Evolutionary conservation across 2,797 vertebrate species (phyloP).

Genomic region (Vipera ursinii): DNA sequence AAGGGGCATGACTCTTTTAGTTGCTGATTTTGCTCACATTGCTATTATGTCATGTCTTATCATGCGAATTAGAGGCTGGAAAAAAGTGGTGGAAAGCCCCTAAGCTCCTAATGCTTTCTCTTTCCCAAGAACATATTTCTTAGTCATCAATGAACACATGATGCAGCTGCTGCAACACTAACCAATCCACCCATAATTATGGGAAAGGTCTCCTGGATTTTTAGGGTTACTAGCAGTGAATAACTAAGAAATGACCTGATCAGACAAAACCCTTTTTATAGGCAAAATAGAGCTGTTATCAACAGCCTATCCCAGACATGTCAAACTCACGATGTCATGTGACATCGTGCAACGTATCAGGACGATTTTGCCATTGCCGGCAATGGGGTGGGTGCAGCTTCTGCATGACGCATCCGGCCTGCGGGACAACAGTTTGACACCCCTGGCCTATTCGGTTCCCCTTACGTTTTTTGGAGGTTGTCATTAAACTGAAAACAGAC

Average conservation of each 20-base stretch:
- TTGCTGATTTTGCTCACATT: neutral
- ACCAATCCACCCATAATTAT: neutral
- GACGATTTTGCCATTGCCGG: too few species aligned
- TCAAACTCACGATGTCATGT: too few species aligned
- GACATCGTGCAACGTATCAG: too few species aligned
- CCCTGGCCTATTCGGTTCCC: neutral
- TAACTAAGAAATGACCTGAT: neutral
- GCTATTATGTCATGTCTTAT: neutral
- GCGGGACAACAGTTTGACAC: too few species aligned
- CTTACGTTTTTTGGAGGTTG: neutral
- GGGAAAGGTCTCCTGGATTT: neutral
- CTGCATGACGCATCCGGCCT: too few species aligned
- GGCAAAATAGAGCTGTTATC: neutral
- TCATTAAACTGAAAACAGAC: neutral
- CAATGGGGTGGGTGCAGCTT: too few species aligned
- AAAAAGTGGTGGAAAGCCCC: slow-evolving; percentile 29
- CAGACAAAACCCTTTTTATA: neutral
- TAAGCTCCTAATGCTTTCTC: slow-evolving; percentile 34
- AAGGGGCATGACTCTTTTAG: slow-evolving; percentile 8
- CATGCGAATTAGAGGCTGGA: neutral
- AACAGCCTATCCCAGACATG: neutral
- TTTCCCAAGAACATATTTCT: slow-evolving; percentile 39
- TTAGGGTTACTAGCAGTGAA: neutral
- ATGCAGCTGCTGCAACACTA: slow-evolving; percentile 29
- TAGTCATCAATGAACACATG: slow-evolving; percentile 52